Evolutionary conservation across 2,113 vertebrate species (phyloP).

Genomic region (Pelecanoides urinatrix): DNA sequence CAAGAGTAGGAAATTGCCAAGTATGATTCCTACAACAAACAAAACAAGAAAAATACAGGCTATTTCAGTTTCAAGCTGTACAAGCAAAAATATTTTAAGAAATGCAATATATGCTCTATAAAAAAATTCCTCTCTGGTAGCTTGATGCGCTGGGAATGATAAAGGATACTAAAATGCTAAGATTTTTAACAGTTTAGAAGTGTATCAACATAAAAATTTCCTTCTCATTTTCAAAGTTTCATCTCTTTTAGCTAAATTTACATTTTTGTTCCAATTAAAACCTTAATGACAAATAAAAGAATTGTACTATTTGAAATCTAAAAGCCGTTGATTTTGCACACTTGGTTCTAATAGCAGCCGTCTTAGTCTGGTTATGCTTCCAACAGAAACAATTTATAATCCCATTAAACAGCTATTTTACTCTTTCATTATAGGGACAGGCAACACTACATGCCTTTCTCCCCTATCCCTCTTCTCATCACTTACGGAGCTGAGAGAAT

Average conservation of each 20-base stretch:
- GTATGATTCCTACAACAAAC: neutral
- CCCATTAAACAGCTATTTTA: neutral
- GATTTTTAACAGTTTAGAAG: neutral
- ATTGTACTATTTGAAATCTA: neutral
- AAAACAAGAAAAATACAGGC: neutral
- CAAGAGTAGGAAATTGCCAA: slow-evolving; percentile 32
- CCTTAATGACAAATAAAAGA: neutral
- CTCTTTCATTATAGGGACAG: neutral
- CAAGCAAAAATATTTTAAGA: slow-evolving; percentile 58
- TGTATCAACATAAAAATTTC: neutral
- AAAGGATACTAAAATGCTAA: neutral
- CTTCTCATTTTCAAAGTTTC: neutral
- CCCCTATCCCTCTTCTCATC: neutral
- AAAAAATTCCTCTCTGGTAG: neutral
- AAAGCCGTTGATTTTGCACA: neutral
- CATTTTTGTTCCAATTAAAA: neutral
- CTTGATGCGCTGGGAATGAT: neutral
- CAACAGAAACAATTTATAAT: neutral
- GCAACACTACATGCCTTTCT: neutral
- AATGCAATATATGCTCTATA: neutral
- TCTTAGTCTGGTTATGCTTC: neutral
- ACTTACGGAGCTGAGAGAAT: neutral
- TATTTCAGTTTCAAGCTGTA: slow-evolving; percentile 43
- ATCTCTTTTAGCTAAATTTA: neutral
- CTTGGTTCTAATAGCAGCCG: neutral